Percentiles rank a stretch among this genome's conserved stretches.
Conservation (phyloP, 2,888 invertebrate species). For the Folsomia candida region DNA sequence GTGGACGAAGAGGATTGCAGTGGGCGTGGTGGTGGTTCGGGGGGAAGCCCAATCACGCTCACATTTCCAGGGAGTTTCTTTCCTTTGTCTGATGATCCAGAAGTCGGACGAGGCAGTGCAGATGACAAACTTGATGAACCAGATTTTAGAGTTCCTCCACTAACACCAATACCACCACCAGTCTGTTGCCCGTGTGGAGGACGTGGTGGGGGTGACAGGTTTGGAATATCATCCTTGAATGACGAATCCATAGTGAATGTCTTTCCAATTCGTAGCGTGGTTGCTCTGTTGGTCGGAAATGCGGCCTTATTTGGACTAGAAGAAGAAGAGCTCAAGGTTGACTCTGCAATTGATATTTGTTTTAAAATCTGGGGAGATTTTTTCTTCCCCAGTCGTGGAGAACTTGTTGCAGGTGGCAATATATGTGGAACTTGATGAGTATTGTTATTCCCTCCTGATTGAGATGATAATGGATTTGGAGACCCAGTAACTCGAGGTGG, state of each 20-base stretch:
- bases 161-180: conserved; percentile 4
- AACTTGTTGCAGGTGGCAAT: conserved; percentile 34
- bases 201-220: conserved; percentile 48
- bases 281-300: conserved; percentile 23
- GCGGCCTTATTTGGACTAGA: conserved; percentile 50
- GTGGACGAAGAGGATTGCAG: conserved; percentile 45
- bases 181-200: conserved; percentile 36
- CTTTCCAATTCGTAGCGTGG: conserved; percentile 30
- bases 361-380: conserved; percentile 48
- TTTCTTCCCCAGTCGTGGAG: conserved; percentile 32
- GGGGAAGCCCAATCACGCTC: conserved; percentile 55
- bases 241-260: conserved; percentile 39
- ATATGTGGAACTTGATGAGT: conserved; percentile 31
- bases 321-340: conserved; percentile 17
- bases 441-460: conserved; percentile 36
- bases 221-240: conserved; percentile 46
- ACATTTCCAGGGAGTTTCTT: conserved; percentile 14
- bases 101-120: conserved; percentile 49
- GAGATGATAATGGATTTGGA: conserved; percentile 8
- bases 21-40: conserved; percentile 68
- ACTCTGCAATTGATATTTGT: conserved; percentile 49
- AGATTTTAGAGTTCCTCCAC: conserved; percentile 4
- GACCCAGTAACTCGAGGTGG: conserved; percentile 31
- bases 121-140: conserved; percentile 25
- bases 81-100: conserved; percentile 37